Evolutionary conservation across 2,888 invertebrate species (phyloP).

Genomic region (Rhagonycha fulva): DNA sequence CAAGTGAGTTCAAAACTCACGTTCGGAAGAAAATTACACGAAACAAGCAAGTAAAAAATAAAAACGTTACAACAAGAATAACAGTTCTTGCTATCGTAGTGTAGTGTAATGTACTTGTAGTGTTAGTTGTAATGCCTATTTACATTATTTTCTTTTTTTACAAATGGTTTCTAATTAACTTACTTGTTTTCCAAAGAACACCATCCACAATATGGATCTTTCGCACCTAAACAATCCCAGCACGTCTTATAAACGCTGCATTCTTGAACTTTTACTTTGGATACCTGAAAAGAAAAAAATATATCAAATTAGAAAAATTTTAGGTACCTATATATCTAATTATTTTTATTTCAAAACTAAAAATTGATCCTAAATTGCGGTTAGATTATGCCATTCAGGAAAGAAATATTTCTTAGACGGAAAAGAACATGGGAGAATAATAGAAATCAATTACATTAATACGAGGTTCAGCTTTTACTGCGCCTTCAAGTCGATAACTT

Average conservation of each 20-base stretch:
- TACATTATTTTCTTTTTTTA: not conserved
- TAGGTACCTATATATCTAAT: not conserved
- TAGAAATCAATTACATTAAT: slow-evolving; percentile 15
- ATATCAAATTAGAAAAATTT: not conserved
- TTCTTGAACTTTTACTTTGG: slow-evolving; percentile 93
- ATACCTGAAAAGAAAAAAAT: slow-evolving; percentile 59
- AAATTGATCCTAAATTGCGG: not conserved
- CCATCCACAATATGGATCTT: slow-evolving; percentile 98
- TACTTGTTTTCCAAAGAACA: slow-evolving; percentile 92
- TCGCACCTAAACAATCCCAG: slow-evolving; percentile 88
- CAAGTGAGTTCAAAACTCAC: not conserved
- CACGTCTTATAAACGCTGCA: slow-evolving; percentile 91
- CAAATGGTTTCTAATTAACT: slow-evolving; percentile 41
- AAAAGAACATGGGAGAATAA: slow-evolving; percentile 6
- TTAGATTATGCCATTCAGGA: not conserved
- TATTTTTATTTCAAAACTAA: not conserved
- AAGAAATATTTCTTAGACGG: slow-evolving; percentile 2
- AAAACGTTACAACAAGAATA: not conserved
- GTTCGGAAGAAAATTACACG: not conserved
- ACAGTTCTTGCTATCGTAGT: no score
- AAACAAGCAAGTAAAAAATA: not conserved
- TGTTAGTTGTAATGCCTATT: not conserved
- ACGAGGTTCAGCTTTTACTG: slow-evolving; percentile 12
- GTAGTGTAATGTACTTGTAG: no score
- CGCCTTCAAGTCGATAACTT: slow-evolving; percentile 10